A percentile compares a stretch with the other conserved stretches of the same genome.
Evolutionary conservation across 2,113 vertebrate species (phyloP).

Genomic region (Gobio gobio): DNA sequence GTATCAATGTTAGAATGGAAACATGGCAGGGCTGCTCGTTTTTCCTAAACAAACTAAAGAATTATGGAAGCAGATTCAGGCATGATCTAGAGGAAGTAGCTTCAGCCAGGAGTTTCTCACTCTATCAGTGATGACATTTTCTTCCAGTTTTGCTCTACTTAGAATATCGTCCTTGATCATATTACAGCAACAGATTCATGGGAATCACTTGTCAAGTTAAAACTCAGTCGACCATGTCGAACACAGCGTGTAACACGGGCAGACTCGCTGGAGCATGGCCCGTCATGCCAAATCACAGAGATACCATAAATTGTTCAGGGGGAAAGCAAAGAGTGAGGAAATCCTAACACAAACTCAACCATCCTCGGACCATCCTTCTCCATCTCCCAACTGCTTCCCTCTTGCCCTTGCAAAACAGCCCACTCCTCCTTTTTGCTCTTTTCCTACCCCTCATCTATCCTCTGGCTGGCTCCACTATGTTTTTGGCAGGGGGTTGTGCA

Average conservation of each 20-base stretch:
- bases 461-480: constrained; percentile 69
- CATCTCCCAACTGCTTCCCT: constrained; percentile 12
- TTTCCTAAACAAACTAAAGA: constrained; percentile 4
- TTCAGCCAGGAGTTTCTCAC: constrained; percentile 56
- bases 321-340: constrained; percentile 57
- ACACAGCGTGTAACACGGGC: constrained; percentile 59
- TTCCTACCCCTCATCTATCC: constrained; percentile 54
- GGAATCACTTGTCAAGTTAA: constrained; percentile 68
- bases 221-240: constrained; percentile 66
- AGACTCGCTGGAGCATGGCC: constrained; percentile 62
- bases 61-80: constrained; percentile 29
- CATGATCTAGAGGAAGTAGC: constrained; percentile 58
- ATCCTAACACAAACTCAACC: constrained; percentile 49
- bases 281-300: constrained; percentile 63
- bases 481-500: constrained; percentile 71
- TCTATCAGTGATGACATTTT: constrained; percentile 44
- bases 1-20: constrained; percentile 10
- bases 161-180: constrained; percentile 61
- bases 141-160: constrained; percentile 34
- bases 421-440: constrained; percentile 41
- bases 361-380: constrained; percentile 53
- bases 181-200: constrained; percentile 69
- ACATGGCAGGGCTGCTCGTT: not conserved
- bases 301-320: constrained; percentile 56
- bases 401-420: constrained; percentile 13